These are phyloP conservation scores for Macaria liturata DNA, from an alignment of 2,888 invertebrate genomes.

Conservation along the genomic window DNA sequence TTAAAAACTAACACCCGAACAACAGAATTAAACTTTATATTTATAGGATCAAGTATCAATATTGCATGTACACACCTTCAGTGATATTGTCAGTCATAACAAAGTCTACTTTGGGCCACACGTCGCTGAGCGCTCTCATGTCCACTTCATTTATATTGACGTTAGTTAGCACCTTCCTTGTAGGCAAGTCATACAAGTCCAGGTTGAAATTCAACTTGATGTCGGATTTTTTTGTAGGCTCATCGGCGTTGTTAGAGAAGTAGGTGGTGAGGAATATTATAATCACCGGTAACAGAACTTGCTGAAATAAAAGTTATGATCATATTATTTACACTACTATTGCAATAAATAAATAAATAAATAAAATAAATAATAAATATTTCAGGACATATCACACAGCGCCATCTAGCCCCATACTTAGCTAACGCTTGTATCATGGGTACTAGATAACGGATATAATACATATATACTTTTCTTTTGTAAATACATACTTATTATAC, in stretches of 20 bases:
- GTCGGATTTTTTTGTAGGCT: neutral
- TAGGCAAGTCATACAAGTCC: slow-evolving; percentile 37
- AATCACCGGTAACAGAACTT: slow-evolving; percentile 53
- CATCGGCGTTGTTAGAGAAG: slow-evolving; percentile 31
- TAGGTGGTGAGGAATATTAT: slow-evolving; percentile 40
- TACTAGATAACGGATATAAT: too few relatives aligned
- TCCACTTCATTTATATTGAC: slow-evolving; percentile 15
- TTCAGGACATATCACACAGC: too few relatives aligned
- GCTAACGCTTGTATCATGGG: too few relatives aligned
- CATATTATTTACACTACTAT: too few relatives aligned
- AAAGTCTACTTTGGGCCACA: slow-evolving; percentile 40
- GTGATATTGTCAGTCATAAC: slow-evolving; percentile 34
- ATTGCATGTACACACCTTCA: slow-evolving; percentile 42
- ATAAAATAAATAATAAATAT: too few relatives aligned
- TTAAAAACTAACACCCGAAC: too few relatives aligned
- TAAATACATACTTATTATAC: too few relatives aligned
- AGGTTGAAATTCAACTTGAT: slow-evolving; percentile 43
- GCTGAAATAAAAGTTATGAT: slow-evolving; percentile 42
- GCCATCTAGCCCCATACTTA: too few relatives aligned
- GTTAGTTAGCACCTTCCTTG: slow-evolving; percentile 42
- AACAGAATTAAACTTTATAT: too few relatives aligned
- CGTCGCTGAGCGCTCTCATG: slow-evolving; percentile 24
- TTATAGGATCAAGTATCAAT: too few relatives aligned
- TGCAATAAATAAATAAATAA: too few relatives aligned
- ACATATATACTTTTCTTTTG: too few relatives aligned